Evolutionary conservation across 2,797 vertebrate genomes (phyloP).

Genomic region (Eidolon dupreanum): DNA sequence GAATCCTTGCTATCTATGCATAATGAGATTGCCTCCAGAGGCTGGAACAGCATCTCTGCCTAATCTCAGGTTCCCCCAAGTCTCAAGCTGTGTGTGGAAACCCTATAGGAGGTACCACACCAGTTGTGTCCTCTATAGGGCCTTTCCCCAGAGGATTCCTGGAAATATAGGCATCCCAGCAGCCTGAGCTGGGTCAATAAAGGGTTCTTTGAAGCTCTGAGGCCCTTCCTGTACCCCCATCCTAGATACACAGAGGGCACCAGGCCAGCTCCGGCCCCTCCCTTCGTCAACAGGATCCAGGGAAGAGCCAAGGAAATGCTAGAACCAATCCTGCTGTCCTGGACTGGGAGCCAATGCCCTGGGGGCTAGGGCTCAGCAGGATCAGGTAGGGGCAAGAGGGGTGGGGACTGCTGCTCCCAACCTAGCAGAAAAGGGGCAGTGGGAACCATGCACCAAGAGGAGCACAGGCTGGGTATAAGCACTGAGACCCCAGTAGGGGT

Average conservation of each 20-base stretch:
- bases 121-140: not conserved
- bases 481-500: not conserved
- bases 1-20: not conserved
- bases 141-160: slow-evolving; percentile 29
- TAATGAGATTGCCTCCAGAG: not conserved
- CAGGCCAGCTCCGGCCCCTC: slow-evolving; percentile 62
- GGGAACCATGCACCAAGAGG: not conserved
- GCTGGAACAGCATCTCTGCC: not conserved
- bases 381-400: not conserved
- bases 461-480: not conserved
- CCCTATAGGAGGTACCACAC: not conserved
- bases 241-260: slow-evolving; percentile 60
- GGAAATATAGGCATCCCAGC: slow-evolving; percentile 30
- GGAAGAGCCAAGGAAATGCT: slow-evolving; percentile 69
- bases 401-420: not conserved
- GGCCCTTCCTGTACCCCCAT: slow-evolving; percentile 39
- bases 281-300: slow-evolving; percentile 74
- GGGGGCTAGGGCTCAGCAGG: slow-evolving; percentile 1
- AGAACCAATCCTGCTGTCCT: slow-evolving; percentile 14
- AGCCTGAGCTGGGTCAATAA: slow-evolving; percentile 48
- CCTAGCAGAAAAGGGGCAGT: not conserved
- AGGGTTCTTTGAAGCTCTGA: slow-evolving; percentile 63
- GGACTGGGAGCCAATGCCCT: slow-evolving; percentile 2
- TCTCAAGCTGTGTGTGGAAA: not conserved
- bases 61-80: not conserved